Conservation (phyloP, 2,888 invertebrate genomes). For the Galeopsomyia nigrocyanea region DNA sequence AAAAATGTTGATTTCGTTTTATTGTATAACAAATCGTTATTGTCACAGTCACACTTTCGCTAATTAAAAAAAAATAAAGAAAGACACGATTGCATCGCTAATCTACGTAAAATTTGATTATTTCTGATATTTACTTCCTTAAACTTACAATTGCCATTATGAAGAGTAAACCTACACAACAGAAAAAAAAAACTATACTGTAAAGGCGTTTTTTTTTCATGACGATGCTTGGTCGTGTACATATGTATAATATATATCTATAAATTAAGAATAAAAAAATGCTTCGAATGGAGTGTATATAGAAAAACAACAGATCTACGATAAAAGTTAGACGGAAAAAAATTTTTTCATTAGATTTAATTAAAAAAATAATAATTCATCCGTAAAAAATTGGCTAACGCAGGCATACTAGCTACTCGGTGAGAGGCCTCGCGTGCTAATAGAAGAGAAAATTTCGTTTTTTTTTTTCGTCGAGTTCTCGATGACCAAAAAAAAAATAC, state of each 20-base stretch:
- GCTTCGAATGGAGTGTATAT: constrained; percentile 24
- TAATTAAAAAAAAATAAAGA: not conserved
- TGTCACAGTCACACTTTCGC: constrained; percentile 21
- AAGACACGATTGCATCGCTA: constrained; percentile 25
- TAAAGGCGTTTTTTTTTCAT: constrained; percentile 5
- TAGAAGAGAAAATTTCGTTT: not conserved
- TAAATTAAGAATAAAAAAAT: constrained; percentile 17
- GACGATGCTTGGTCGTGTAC: not conserved
- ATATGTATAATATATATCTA: not conserved
- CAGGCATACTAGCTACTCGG: constrained; percentile 23
- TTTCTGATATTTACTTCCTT: constrained; percentile 11
- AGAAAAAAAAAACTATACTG: constrained; percentile 26
- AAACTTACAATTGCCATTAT: constrained; percentile 32
- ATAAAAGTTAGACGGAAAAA: not conserved
- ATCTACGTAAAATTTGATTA: constrained; percentile 26
- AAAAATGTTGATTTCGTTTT: constrained; percentile 4
- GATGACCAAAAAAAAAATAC: constrained; percentile 6
- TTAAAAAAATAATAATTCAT: constrained; percentile 7
- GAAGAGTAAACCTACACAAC: constrained; percentile 21
- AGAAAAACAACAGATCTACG: constrained; percentile 5
- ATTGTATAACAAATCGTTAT: constrained; percentile 23
- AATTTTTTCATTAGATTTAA: not conserved
- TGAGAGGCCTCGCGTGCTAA: constrained; percentile 12
- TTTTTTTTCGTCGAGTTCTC: constrained; percentile 8
- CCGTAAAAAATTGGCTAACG: constrained; percentile 18